These are phyloP conservation scores for Rissa tridactyla DNA, from an alignment of 2,113 vertebrate species.

Conservation along the genomic window DNA sequence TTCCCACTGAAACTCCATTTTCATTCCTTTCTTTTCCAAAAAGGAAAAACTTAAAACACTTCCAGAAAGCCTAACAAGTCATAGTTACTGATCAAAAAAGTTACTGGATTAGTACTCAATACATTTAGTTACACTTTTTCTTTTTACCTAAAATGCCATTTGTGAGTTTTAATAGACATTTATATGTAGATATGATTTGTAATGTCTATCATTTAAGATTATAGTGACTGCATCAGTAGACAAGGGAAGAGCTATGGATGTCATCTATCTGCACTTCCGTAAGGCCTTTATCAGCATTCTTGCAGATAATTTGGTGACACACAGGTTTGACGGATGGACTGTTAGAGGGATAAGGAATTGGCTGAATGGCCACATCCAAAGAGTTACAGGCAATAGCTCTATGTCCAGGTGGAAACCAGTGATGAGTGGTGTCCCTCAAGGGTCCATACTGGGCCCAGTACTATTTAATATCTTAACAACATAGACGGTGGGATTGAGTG, in stretches of 20 bases:
- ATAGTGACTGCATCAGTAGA: background rate
- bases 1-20: background rate
- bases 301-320: background rate
- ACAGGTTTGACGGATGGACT: background rate
- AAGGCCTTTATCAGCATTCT: background rate
- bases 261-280: background rate
- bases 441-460: background rate
- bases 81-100: background rate
- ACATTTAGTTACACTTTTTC: background rate
- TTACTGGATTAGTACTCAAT: background rate
- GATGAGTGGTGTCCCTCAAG: background rate
- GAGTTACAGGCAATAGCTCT: no score
- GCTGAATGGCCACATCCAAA: background rate
- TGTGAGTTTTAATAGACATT: background rate
- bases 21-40: background rate
- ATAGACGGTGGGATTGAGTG: no score
- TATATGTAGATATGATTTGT: background rate
- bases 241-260: background rate
- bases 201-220: background rate
- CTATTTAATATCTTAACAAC: background rate
- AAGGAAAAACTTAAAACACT: background rate
- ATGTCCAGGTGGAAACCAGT: background rate
- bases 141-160: background rate
- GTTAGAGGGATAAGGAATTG: background rate
- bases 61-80: background rate